Conservation (phyloP, 2,113 vertebrate species). For the Notothenia rossii region DNA sequence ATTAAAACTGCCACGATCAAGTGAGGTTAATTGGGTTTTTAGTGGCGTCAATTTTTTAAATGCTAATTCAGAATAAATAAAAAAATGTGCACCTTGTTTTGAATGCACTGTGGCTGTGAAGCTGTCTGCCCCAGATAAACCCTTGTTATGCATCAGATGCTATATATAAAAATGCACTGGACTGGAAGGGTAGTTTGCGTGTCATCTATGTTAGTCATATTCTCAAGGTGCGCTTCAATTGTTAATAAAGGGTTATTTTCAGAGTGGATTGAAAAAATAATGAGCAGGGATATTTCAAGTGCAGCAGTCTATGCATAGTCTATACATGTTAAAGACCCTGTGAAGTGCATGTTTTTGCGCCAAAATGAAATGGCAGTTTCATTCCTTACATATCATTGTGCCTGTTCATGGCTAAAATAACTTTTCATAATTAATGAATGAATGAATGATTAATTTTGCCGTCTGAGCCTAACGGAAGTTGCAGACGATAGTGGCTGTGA, state of each 20-base stretch:
- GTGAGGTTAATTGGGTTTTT: neutral
- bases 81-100: neutral
- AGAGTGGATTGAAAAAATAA: constrained; percentile 24
- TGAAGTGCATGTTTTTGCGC: too few species aligned
- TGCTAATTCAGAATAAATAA: neutral
- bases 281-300: constrained; percentile 12
- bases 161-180: constrained; percentile 19
- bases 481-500: too few species aligned
- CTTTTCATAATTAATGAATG: too few species aligned
- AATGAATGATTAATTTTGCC: too few species aligned
- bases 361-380: too few species aligned
- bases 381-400: too few species aligned
- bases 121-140: constrained; percentile 30
- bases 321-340: too few species aligned
- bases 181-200: constrained; percentile 11
- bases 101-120: neutral
- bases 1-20: neutral
- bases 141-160: constrained; percentile 15
- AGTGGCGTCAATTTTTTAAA: neutral
- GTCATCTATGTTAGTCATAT: constrained; percentile 50
- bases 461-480: too few species aligned
- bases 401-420: too few species aligned
- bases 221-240: constrained; percentile 43
- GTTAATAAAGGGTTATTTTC: constrained; percentile 53
- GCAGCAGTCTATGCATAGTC: neutral